These are phyloP conservation scores for Onychomys arenicola DNA, from an alignment of 2,797 vertebrate genomes.

Conservation along the genomic window DNA sequence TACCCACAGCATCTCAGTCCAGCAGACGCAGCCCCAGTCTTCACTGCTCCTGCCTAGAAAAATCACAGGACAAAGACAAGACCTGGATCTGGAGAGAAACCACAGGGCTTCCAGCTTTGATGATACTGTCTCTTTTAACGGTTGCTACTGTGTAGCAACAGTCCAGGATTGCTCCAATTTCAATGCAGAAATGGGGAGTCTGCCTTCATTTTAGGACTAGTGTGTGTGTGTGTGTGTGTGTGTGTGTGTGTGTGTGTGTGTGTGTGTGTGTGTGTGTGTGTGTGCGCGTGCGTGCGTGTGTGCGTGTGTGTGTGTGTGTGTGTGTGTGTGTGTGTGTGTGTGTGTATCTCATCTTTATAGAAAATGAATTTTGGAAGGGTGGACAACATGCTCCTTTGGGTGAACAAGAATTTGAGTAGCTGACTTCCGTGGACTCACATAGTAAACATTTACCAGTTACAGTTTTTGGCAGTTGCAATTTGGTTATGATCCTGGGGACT, in stretches of 20 bases:
- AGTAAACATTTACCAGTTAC: not conserved
- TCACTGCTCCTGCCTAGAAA: not conserved
- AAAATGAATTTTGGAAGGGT: not conserved
- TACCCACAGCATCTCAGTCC: not conserved
- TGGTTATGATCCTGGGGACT: not conserved
- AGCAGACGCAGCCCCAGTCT: too few relatives aligned
- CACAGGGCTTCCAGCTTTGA: too few relatives aligned
- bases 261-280: not conserved
- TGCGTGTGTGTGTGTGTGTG: not conserved
- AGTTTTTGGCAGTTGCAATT: not conserved
- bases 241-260: not conserved
- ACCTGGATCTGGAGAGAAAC: not conserved
- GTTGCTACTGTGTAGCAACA: not conserved
- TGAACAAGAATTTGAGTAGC: not conserved
- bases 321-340: not conserved
- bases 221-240: not conserved
- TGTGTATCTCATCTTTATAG: not conserved
- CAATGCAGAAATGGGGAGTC: rapidly evolving
- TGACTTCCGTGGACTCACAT: not conserved
- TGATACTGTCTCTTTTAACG: not conserved
- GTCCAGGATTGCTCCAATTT: not conserved
- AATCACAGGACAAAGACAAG: not conserved
- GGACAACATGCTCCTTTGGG: not conserved
- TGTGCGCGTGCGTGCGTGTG: not conserved
- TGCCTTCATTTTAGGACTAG: not conserved